Conservation (phyloP, 2,113 vertebrate genomes). For the Arenaria interpres region DNA sequence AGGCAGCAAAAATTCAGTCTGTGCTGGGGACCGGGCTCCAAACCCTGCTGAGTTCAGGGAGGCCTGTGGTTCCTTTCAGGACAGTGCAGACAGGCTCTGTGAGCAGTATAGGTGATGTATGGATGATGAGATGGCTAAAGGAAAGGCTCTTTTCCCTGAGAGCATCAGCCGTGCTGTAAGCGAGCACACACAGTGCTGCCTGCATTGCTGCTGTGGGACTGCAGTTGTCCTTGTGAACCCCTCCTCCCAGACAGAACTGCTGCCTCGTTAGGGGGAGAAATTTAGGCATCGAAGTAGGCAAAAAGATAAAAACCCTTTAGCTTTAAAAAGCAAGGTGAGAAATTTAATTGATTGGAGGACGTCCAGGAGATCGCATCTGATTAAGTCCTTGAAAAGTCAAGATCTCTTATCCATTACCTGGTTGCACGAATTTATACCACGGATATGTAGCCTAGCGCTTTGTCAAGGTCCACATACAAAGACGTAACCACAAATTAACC, state of each 20-base stretch:
- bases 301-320: not conserved
- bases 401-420: not conserved
- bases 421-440: not conserved
- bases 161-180: not conserved
- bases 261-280: not conserved
- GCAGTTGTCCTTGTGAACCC: not conserved
- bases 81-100: not conserved
- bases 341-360: slow-evolving; percentile 5
- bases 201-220: not conserved
- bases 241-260: not conserved
- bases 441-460: not conserved
- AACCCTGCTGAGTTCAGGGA: not conserved
- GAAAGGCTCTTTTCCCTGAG: not conserved
- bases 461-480: not conserved
- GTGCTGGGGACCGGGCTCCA: not conserved
- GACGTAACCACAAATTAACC: not conserved
- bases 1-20: not conserved
- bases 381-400: slow-evolving; percentile 33
- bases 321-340: not conserved
- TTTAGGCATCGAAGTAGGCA: not conserved
- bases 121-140: not conserved
- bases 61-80: not conserved
- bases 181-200: not conserved
- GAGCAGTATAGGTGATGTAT: not conserved
- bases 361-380: not conserved